A percentile compares a stretch with the other conserved stretches of the same genome.
Evolutionary conservation across 2,113 vertebrate genomes (phyloP).

Genomic region (Phrynosoma blainvillii): DNA sequence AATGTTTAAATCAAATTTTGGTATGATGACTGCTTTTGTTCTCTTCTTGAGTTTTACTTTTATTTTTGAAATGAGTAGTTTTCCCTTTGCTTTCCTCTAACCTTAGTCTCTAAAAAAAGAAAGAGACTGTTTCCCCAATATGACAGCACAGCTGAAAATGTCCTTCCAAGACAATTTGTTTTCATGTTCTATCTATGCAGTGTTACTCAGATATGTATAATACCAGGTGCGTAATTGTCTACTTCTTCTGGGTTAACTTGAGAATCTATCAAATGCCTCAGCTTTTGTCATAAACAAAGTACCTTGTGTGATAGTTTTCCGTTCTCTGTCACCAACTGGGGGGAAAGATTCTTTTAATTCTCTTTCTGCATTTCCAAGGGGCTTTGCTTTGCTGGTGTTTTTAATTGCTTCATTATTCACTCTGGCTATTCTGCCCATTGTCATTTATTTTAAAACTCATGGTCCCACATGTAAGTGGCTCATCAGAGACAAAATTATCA

Average conservation of each 20-base stretch:
- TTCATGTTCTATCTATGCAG: neutral
- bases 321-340: conserved; percentile 2
- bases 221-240: conserved; percentile 19
- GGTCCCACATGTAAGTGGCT: neutral
- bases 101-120: neutral
- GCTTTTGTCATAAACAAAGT: conserved; percentile 23
- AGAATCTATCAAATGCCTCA: neutral
- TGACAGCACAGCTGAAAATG: neutral
- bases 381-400: neutral
- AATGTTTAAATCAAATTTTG: too few relatives aligned
- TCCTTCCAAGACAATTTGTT: neutral
- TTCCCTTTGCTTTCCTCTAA: neutral
- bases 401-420: conserved; percentile 40
- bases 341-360: neutral
- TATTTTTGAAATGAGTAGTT: neutral
- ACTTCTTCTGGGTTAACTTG: neutral
- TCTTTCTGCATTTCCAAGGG: conserved; percentile 22
- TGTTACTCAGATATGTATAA: neutral
- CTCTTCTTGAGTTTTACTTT: too few relatives aligned
- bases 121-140: neutral
- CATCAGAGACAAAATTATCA: neutral
- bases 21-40: too few relatives aligned
- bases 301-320: conserved; percentile 3
- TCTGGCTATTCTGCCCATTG: neutral
- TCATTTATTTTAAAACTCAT: conserved; percentile 2